Evolutionary conservation across 2,888 invertebrate genomes (phyloP).

Genomic region (Yponomeuta evonymella): DNA sequence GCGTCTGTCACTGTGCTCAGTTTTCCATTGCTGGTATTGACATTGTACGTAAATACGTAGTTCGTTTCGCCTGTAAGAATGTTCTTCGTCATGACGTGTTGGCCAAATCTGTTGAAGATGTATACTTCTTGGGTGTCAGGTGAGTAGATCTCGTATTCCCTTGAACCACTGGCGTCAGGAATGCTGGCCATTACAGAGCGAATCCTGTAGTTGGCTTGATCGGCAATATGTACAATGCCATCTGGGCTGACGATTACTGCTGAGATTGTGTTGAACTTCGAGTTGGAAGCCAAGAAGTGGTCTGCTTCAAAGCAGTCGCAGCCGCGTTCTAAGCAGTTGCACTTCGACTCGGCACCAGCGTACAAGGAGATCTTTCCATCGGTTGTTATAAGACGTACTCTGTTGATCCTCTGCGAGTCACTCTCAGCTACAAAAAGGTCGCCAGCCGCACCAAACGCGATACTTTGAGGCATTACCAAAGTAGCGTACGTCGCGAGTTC

Average conservation of each 20-base stretch:
- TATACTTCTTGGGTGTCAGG: slow-evolving; percentile 97
- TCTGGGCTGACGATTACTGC: slow-evolving; percentile 95
- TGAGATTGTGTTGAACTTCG: slow-evolving; percentile 95
- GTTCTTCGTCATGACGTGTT: slow-evolving; percentile 94
- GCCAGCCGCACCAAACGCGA: slow-evolving; percentile 94
- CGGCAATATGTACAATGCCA: slow-evolving; percentile 95
- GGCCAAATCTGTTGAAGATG: slow-evolving; percentile 95
- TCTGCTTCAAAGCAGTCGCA: slow-evolving; percentile 96
- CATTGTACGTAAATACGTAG: slow-evolving; percentile 96
- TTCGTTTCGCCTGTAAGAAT: slow-evolving; percentile 96
- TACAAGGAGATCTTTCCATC: slow-evolving; percentile 96
- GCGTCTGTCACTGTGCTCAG: slow-evolving; percentile 95
- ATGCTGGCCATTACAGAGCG: slow-evolving; percentile 93
- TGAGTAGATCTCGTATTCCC: slow-evolving; percentile 95
- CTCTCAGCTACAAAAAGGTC: slow-evolving; percentile 96
- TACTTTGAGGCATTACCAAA: slow-evolving; percentile 94
- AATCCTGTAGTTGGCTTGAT: slow-evolving; percentile 93
- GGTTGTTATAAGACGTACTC: slow-evolving; percentile 92
- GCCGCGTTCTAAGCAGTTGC: slow-evolving; percentile 92
- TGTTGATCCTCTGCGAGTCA: slow-evolving; percentile 95
- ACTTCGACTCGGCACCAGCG: slow-evolving; percentile 95
- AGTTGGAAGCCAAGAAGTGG: slow-evolving; percentile 92
- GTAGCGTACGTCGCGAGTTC: slow-evolving; percentile 94
- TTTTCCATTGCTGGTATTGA: slow-evolving; percentile 97
- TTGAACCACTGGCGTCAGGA: slow-evolving; percentile 87